A percentile compares a stretch with the other conserved stretches of the same genome.
phyloP scores from a whole-genome alignment of 2,113 vertebrate species.

The Fulica atra region DNA sequence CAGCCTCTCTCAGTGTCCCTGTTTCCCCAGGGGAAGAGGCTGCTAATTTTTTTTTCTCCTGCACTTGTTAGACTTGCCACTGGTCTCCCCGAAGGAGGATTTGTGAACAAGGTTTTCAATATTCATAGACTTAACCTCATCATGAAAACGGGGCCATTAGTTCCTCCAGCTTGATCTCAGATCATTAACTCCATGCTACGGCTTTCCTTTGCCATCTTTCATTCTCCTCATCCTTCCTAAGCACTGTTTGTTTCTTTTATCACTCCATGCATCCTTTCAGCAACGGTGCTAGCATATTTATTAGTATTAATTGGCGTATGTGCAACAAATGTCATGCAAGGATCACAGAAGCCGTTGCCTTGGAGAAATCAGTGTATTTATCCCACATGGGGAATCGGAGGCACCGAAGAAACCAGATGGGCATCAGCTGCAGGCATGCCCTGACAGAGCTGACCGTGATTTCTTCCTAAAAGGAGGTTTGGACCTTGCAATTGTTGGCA shows the following conservation, averaged over 20 bases:
- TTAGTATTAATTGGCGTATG: slow-evolving; percentile 46
- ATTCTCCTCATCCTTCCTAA: slow-evolving; percentile 4
- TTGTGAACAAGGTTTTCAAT: slow-evolving; percentile 26
- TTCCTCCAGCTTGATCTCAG: slow-evolving; percentile 5
- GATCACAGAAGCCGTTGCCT: slow-evolving; percentile 9
- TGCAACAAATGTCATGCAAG: slow-evolving; percentile 23
- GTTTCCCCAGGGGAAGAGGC: neutral
- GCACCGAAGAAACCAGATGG: slow-evolving; percentile 20
- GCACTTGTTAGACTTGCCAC: neutral
- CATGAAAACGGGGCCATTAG: neutral
- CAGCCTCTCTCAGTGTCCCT: neutral
- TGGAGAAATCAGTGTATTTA: slow-evolving; percentile 18
- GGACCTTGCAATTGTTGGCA: neutral
- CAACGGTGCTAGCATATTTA: neutral
- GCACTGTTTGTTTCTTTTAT: slow-evolving; percentile 7
- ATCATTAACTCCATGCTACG: neutral
- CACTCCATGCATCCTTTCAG: neutral
- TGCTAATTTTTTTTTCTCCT: neutral
- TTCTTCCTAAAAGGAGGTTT: neutral
- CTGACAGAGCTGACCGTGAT: accelerated
- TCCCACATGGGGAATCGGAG: neutral
- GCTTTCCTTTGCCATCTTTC: neutral
- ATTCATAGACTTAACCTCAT: neutral
- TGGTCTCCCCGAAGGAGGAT: neutral
- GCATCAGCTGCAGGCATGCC: slow-evolving; percentile 19